Evolutionary conservation across 2,113 vertebrate genomes (phyloP).

Genomic region (Dolichallabes microphthalmus): DNA sequence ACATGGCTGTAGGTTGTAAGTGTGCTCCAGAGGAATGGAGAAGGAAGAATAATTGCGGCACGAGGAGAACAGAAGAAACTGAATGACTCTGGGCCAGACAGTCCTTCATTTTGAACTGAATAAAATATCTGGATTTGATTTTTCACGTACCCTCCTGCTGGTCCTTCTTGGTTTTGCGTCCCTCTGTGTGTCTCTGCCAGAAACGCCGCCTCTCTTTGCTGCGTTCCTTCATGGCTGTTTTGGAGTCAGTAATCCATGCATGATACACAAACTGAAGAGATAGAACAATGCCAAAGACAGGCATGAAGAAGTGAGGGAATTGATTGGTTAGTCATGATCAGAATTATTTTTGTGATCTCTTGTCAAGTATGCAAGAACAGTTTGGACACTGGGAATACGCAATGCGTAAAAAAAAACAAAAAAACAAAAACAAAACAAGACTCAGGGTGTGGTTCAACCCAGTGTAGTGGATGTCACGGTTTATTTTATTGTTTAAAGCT

Average conservation of each 20-base stretch:
- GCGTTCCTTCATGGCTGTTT: slow-evolving; percentile 84
- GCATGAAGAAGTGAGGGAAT: neutral
- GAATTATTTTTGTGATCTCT: slow-evolving; percentile 1
- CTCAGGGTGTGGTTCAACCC: slow-evolving; percentile 52
- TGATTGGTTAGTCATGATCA: neutral
- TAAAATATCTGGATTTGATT: neutral
- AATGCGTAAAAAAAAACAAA: neutral
- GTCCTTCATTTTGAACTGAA: neutral
- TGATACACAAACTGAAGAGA: slow-evolving; percentile 87
- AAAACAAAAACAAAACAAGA: neutral
- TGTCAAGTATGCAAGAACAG: neutral
- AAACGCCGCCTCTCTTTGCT: slow-evolving; percentile 75
- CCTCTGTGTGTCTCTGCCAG: slow-evolving; percentile 62
- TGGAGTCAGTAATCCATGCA: slow-evolving; percentile 93
- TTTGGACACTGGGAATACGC: slow-evolving; percentile 29
- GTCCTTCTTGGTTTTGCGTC: slow-evolving; percentile 55
- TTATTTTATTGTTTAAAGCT: neutral
- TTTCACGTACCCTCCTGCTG: slow-evolving; percentile 72
- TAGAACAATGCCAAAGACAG: neutral
- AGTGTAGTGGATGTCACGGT: neutral
- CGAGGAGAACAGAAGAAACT: slow-evolving; percentile 9
- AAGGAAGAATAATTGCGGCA: neutral
- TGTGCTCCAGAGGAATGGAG: slow-evolving; percentile 1
- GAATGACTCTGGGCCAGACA: neutral
- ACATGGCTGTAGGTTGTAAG: neutral